Evolutionary conservation across 2,113 vertebrate species (phyloP).

Genomic region (Chauna torquata): DNA sequence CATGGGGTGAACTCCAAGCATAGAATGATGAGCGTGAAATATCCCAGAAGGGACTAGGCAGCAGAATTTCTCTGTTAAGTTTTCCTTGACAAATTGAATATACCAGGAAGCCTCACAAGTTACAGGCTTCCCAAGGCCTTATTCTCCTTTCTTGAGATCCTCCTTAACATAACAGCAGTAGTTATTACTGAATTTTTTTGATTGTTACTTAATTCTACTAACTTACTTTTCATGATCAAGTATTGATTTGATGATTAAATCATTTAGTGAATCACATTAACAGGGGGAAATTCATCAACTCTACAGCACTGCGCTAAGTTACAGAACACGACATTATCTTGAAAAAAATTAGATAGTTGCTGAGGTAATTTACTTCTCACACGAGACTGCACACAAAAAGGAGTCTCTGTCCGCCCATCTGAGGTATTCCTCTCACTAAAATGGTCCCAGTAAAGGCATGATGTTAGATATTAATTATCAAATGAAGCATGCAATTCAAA

Average conservation of each 20-base stretch:
- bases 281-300: background rate
- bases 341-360: background rate
- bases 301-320: background rate
- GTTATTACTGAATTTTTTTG: background rate
- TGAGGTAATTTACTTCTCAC: background rate
- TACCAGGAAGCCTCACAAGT: background rate
- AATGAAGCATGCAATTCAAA: background rate
- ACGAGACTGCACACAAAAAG: background rate
- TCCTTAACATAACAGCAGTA: background rate
- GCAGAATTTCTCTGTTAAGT: background rate
- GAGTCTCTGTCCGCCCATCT: background rate
- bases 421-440: background rate
- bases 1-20: background rate
- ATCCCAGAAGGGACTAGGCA: background rate
- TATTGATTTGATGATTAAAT: background rate
- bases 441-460: rapidly evolving
- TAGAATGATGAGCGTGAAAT: rapidly evolving
- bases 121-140: background rate
- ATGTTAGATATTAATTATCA: background rate
- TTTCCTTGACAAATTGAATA: background rate
- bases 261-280: background rate
- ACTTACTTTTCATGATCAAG: background rate
- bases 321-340: background rate
- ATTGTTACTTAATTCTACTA: background rate
- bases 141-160: background rate